phyloP scores from a whole-genome alignment of 2,888 invertebrate genomes.

The Synergus umbraculus region DNA sequence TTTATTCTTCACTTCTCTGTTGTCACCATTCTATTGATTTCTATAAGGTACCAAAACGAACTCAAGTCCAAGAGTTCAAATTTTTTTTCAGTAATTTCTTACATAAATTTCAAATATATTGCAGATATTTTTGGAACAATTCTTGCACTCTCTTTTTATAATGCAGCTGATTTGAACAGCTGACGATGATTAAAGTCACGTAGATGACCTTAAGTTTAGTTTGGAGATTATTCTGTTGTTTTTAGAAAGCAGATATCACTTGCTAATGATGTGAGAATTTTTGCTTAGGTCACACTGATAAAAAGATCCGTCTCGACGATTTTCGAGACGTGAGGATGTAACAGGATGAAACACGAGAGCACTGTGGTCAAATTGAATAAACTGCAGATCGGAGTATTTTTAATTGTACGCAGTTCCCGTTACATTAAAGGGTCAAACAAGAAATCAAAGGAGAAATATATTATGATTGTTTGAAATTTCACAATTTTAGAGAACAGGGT shows the following conservation, averaged over 20 bases:
- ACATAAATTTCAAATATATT: too few relatives aligned
- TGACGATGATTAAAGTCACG: conserved; percentile 8
- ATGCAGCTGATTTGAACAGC: background rate
- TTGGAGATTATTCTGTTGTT: background rate
- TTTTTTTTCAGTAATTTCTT: background rate
- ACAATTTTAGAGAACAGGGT: background rate
- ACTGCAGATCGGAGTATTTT: background rate
- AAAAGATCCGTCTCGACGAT: background rate
- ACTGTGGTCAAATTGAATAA: background rate
- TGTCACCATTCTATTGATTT: background rate
- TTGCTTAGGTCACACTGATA: background rate
- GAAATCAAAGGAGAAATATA: background rate
- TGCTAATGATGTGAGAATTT: background rate
- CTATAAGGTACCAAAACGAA: background rate
- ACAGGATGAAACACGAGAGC: background rate
- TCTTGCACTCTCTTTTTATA: background rate
- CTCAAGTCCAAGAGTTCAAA: background rate
- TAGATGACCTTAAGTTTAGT: background rate
- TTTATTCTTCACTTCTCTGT: background rate
- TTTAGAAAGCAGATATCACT: background rate
- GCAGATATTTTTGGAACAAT: background rate
- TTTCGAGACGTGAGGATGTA: background rate
- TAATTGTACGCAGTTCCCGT: background rate
- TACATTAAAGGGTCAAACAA: background rate
- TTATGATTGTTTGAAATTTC: background rate